Evolutionary conservation across 2,888 invertebrate species (phyloP), one percentile per base, ranked within the genome.

Genomic region (Tipula confusa): DNA sequence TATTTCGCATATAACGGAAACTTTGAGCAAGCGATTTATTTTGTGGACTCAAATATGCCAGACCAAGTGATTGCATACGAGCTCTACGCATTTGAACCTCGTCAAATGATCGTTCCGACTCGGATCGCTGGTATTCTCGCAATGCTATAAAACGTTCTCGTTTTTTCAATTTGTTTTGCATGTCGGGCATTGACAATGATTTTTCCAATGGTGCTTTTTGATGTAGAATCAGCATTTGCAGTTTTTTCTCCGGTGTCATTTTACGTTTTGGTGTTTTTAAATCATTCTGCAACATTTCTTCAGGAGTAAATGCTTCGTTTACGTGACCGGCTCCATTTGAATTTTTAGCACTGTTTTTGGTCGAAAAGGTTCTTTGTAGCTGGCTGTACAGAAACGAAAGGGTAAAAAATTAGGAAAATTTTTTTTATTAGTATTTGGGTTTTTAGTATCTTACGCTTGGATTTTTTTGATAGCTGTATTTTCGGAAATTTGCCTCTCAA

Each of bases 1-100:
- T 97, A 86, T 93, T 94, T 80, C 97, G 90, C 96, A 97, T 96
- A 88, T 96, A 97, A n/a, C 96, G 92, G 89, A 96, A 96, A 87
- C 95, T 95, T 87, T 96, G 95, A 0, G 95, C 96, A 84, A 96
- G 89, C 0, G 95, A 94, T 86, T 93, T 94, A 87, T 95, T 94
- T 87, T 95, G 95, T 0, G 95, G 95, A 86, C 93, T 94, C 81
- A 93, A 89, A 88, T 95, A 94, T 0, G 93, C 94, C 85, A 93
- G 87, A 0, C 93, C 93, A n/a, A 93, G 89, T 6, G 93, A 92
- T 86, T 93, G 92, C 64, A 93, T 88, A 28, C 93, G 91, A 0
- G 94, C 94, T 31, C 92, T 90, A 5, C 92, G 91, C 85, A 95
- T 92, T 84, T 93, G 92, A 83, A 91, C 91, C 85, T 93, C 93